Evolutionary conservation across 2,888 invertebrate species (phyloP).

Genomic region (Drepanosiphum platanoidis): DNA sequence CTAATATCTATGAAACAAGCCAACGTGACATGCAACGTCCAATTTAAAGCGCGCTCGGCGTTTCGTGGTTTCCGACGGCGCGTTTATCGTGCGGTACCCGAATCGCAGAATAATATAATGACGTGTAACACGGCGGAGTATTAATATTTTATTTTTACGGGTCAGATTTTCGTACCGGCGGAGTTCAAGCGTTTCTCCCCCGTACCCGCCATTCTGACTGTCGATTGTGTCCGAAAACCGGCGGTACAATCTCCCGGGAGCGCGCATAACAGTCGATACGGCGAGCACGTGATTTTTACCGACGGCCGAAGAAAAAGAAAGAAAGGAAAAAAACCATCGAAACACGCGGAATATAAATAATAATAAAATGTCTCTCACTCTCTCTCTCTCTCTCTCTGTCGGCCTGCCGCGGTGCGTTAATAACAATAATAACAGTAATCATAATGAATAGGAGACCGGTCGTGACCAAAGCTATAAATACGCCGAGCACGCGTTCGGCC

Average conservation of each 20-base stretch:
- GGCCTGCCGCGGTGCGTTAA: not conserved
- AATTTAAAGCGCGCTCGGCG: slow-evolving; percentile 9
- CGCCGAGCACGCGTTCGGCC: not conserved
- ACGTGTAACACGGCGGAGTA: not conserved
- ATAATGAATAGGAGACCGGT: not conserved
- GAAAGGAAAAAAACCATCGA: not conserved
- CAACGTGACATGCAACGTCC: not conserved
- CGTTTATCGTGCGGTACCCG: not conserved
- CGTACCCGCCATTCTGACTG: not conserved
- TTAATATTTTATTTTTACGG: not conserved
- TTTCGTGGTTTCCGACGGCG: slow-evolving; percentile 36
- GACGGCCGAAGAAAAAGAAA: not conserved
- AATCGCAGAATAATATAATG: not conserved
- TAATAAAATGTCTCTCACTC: not conserved
- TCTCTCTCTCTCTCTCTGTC: not conserved
- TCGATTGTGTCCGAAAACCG: not conserved
- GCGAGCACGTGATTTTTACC: not conserved
- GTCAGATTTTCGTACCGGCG: not conserved
- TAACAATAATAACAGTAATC: slow-evolving; percentile 38
- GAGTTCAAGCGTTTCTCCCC: not conserved
- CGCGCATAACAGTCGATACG: not conserved
- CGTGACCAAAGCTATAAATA: slow-evolving; percentile 40
- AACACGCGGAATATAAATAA: not conserved
- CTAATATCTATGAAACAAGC: not conserved
- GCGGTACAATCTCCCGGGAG: not conserved